Base-by-base conservation (phyloP, 2,797 vertebrate species). In the Apodemus agrarius region DNA sequence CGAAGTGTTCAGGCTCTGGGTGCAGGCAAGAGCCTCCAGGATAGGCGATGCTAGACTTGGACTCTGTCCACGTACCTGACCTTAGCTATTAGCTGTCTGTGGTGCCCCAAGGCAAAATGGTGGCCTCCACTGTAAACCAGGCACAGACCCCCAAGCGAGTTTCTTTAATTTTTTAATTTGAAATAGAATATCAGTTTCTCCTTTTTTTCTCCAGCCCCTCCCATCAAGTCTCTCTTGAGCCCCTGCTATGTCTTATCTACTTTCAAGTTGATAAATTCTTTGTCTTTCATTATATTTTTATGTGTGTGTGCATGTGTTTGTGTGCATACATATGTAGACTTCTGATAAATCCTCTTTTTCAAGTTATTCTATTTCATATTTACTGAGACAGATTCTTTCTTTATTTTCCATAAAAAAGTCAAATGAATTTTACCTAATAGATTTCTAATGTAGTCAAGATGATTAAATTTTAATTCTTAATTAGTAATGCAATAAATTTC, bases 371-470 rank as follows among this genome's bases (percentile, higher is more conserved):
- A 89, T 67, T 76, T 52, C 49, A n/a, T 37, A 86, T 91, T 72
- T 54, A 65, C n/a, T 80, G 8, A 94, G 6, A 40, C 37, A 93
- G 26, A 10, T 92, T 83, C 72, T 92, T 92, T 37, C n/a, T 95
- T 93, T 79, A 40, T 90, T 96, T 93, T 13, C 11, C 79, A 17
- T 75, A 93, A 83, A 94, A 22, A 87, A 84, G 6, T 67, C 1
- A 40, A 11, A 65, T 86, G 24, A 69, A 59, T 91, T 89, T 88
- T 94, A 93, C 10, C 43, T 80, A 90, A 67, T 75, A 92, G 85
- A 86, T 93, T 92, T 80, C 61, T 94, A 22, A 89, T 82, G 40
- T 34, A 92, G 14, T 87, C 52, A 80, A 86, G 22, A 89, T 34
- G 24, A 93, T 21, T 89, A 19, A 16, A 75, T 93, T 92, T 84